phyloP scores from a whole-genome alignment of 2,113 vertebrate genomes.

The Hydrolagus affinis region DNA sequence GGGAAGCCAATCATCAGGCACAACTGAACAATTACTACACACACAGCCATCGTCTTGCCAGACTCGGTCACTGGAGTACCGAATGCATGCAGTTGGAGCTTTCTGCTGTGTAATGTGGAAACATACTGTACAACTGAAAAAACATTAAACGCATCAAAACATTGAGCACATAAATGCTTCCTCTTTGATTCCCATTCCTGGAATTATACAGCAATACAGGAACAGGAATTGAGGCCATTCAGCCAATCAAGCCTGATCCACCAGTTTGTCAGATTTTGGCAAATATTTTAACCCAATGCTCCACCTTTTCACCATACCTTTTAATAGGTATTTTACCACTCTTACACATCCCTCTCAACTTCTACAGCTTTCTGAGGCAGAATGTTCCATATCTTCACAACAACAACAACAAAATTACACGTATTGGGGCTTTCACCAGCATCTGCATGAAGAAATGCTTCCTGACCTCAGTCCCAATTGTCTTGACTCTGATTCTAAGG shows the following conservation, averaged over 20 bases:
- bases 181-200: too few relatives aligned
- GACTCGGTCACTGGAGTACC: neutral
- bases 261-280: too few relatives aligned
- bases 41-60: neutral
- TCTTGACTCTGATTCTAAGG: too few relatives aligned
- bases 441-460: too few relatives aligned
- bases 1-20: neutral
- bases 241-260: too few relatives aligned
- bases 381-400: too few relatives aligned
- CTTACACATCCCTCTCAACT: neutral
- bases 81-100: neutral
- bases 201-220: too few relatives aligned
- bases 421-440: too few relatives aligned
- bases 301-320: neutral
- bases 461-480: too few relatives aligned
- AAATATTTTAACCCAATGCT: neutral
- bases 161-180: conserved; percentile 6
- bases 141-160: neutral
- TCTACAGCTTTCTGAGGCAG: too few relatives aligned
- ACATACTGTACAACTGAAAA: neutral
- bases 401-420: too few relatives aligned
- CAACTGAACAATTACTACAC: neutral
- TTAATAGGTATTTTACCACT: neutral
- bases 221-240: too few relatives aligned
- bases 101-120: neutral